phyloP scores from a whole-genome alignment of 2,113 vertebrate genomes.

The Hyla sarda region DNA sequence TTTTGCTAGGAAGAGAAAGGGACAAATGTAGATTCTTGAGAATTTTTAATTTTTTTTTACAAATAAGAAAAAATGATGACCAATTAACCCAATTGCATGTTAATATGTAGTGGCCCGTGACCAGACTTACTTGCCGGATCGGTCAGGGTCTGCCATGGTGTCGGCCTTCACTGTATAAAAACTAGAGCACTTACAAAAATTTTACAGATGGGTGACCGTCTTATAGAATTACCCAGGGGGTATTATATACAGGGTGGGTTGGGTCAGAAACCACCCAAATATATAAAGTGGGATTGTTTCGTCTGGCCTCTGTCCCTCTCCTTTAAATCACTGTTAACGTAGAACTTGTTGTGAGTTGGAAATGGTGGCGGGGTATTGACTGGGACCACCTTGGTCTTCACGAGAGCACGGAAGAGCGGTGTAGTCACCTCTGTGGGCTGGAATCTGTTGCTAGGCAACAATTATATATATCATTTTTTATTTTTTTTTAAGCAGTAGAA shows the following conservation, averaged over 20 bases:
- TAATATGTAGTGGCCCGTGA: not conserved
- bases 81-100: not conserved
- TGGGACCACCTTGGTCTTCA: not conserved
- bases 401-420: not conserved
- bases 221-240: not conserved
- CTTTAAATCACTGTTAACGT: too few species aligned
- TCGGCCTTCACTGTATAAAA: not conserved
- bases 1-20: too few species aligned
- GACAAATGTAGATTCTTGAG: too few species aligned
- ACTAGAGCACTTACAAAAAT: not conserved
- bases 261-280: not conserved
- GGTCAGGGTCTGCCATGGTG: not conserved
- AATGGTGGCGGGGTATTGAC: not conserved
- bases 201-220: not conserved
- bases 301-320: too few species aligned
- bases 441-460: not conserved
- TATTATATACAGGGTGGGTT: not conserved
- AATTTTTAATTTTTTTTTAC: not conserved
- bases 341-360: too few species aligned
- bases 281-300: too few species aligned
- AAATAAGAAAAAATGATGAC: not conserved
- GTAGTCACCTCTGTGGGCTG: not conserved
- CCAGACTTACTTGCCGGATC: too few species aligned
- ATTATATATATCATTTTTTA: too few species aligned
- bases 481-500: too few species aligned